A percentile compares a stretch with the other conserved stretches of the same genome.
Conservation (phyloP, 1,140 invertebrate genomes). For the Thaumatotibia leucotreta region DNA sequence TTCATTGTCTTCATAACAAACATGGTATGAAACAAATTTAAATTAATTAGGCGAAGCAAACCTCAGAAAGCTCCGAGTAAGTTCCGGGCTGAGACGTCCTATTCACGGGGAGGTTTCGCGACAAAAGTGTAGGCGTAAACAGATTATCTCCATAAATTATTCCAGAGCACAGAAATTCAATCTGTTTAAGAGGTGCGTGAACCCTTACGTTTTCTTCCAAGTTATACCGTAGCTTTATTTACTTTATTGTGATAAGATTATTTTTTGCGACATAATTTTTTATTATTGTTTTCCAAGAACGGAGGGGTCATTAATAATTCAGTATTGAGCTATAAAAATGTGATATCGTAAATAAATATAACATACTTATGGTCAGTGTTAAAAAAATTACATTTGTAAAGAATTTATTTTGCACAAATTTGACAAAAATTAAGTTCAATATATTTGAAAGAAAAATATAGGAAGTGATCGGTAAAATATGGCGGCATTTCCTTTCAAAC, state of each 20-base stretch:
- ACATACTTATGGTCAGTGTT: too few species aligned
- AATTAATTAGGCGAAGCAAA: constrained; percentile 65
- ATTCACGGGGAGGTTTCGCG: constrained; percentile 27
- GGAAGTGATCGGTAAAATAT: too few species aligned
- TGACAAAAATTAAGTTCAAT: too few species aligned
- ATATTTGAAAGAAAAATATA: too few species aligned
- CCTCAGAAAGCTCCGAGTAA: constrained; percentile 54
- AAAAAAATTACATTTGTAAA: too few species aligned
- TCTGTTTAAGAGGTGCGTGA: not conserved
- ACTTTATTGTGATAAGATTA: too few species aligned
- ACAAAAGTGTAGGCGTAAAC: constrained; percentile 61
- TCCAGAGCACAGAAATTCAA: constrained; percentile 26
- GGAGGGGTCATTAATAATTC: too few species aligned
- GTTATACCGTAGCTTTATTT: not conserved
- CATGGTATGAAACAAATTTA: constrained; percentile 64
- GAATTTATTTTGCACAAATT: too few species aligned
- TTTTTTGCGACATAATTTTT: not conserved
- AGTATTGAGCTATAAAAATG: too few species aligned
- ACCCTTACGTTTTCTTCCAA: not conserved
- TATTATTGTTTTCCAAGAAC: too few species aligned
- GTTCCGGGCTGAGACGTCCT: constrained; percentile 39
- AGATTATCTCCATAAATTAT: constrained; percentile 55
- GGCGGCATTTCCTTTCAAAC: too few species aligned
- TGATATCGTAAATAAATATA: too few species aligned
- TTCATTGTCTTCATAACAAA: constrained; percentile 22